A percentile compares a stretch with the other conserved stretches of the same genome.
These are phyloP conservation scores for Deilephila elpenor DNA, from an alignment of 2,888 invertebrate genomes.

Conservation along the genomic window DNA sequence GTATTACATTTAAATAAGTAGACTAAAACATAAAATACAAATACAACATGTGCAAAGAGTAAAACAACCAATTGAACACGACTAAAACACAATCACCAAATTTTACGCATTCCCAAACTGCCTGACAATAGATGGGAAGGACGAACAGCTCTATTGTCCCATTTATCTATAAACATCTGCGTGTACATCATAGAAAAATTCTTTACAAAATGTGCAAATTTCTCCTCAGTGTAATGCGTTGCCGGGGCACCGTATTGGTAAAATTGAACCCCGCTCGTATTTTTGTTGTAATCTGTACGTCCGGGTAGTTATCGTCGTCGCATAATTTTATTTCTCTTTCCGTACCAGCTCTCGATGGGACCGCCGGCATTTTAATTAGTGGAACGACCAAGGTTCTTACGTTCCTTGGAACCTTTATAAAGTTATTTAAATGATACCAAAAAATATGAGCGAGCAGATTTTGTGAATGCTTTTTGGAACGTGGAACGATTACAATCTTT, in stretches of 20 bases:
- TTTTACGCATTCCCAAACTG: slow-evolving; percentile 4
- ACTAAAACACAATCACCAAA: not conserved
- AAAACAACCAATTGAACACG: not conserved
- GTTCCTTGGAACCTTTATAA: slow-evolving; percentile 24
- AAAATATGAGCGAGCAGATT: not conserved
- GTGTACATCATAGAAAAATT: not conserved
- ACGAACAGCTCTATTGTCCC: slow-evolving; percentile 1
- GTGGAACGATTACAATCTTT: not conserved
- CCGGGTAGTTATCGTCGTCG: slow-evolving; percentile 43
- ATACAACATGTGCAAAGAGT: not conserved
- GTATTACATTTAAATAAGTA: not conserved
- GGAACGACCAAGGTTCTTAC: slow-evolving; percentile 39
- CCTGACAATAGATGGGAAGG: not conserved
- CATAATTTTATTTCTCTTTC: slow-evolving; percentile 45
- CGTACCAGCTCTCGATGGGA: slow-evolving; percentile 23
- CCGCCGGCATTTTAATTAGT: slow-evolving; percentile 48
- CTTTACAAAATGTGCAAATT: slow-evolving; percentile 18
- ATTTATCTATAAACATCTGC: slow-evolving; percentile 19
- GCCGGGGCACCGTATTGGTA: not conserved
- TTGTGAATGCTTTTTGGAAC: not conserved
- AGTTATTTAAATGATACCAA: slow-evolving; percentile 26
- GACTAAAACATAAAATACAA: not conserved
- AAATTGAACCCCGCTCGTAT: slow-evolving; percentile 34
- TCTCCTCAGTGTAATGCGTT: slow-evolving; percentile 3
- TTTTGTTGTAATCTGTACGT: slow-evolving; percentile 38